Conservation (phyloP, 2,797 vertebrate genomes). For the Pelochelys cantorii region DNA sequence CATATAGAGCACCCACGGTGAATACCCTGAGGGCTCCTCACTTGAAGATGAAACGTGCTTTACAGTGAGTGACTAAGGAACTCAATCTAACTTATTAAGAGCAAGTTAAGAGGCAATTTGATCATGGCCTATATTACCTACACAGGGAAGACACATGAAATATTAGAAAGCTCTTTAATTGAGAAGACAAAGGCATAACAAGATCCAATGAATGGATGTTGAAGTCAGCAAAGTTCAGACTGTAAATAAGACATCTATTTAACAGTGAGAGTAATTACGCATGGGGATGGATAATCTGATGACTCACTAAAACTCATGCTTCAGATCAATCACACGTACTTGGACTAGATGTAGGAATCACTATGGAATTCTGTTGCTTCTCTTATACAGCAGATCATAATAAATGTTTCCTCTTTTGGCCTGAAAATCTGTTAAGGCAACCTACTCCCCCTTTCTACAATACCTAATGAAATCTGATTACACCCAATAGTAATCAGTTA, state of each 20-base stretch:
- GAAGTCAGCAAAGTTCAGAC: conserved; percentile 5
- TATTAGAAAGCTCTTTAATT: conserved; percentile 47
- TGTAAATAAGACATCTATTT: conserved; percentile 66
- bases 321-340: not conserved
- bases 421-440: conserved; percentile 63
- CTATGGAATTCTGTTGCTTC: conserved; percentile 2
- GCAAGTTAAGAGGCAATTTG: conserved; percentile 46
- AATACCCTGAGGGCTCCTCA: too few relatives aligned
- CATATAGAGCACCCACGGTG: too few relatives aligned
- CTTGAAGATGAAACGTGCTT: not conserved
- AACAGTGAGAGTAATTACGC: conserved; percentile 19
- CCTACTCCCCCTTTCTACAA: conserved; percentile 21
- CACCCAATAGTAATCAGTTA: conserved; percentile 37
- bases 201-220: not conserved
- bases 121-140: not conserved
- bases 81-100: conserved; percentile 38
- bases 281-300: conserved; percentile 41
- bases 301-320: conserved; percentile 49
- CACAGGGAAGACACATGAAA: conserved; percentile 24
- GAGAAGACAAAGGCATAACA: conserved; percentile 37
- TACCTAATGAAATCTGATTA: conserved; percentile 8
- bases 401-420: conserved; percentile 25
- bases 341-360: not conserved
- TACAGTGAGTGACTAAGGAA: conserved; percentile 38
- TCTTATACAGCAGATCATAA: not conserved